Evolutionary conservation across 1,140 invertebrate genomes (phyloP).

Genomic region (Nephotettix cincticeps): DNA sequence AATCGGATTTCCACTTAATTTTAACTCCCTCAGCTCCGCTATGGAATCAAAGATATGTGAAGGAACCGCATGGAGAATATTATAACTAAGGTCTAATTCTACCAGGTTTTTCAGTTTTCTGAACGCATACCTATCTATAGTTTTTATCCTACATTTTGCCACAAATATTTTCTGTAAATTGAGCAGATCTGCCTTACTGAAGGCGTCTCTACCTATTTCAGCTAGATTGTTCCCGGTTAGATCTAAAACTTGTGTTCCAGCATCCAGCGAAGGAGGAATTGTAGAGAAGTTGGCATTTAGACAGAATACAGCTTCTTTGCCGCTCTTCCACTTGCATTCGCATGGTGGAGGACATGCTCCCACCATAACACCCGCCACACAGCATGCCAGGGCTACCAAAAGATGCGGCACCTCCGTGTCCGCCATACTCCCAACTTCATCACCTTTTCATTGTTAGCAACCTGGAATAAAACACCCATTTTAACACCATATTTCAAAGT

Average conservation of each 20-base stretch:
- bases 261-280: conserved; percentile 66
- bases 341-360: conserved; percentile 67
- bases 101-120: conserved; percentile 70
- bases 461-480: not conserved
- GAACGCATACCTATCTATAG: conserved; percentile 64
- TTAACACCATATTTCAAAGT: too few species aligned
- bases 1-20: conserved; percentile 71
- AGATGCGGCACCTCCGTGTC: not conserved
- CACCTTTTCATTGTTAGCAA: not conserved
- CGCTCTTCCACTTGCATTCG: conserved; percentile 83
- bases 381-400: not conserved
- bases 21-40: conserved; percentile 70
- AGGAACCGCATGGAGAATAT: conserved; percentile 64
- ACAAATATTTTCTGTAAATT: conserved; percentile 79
- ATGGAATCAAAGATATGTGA: conserved; percentile 67
- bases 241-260: conserved; percentile 75
- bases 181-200: conserved; percentile 65
- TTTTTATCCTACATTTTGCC: conserved; percentile 60
- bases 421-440: not conserved
- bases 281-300: conserved; percentile 65
- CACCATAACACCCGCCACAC: conserved; percentile 19
- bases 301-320: conserved; percentile 79
- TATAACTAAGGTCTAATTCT: conserved; percentile 75
- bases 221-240: conserved; percentile 68
- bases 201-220: conserved; percentile 66